phyloP scores from a whole-genome alignment of 2,888 invertebrate genomes.

The Eumerus sabulonum region DNA sequence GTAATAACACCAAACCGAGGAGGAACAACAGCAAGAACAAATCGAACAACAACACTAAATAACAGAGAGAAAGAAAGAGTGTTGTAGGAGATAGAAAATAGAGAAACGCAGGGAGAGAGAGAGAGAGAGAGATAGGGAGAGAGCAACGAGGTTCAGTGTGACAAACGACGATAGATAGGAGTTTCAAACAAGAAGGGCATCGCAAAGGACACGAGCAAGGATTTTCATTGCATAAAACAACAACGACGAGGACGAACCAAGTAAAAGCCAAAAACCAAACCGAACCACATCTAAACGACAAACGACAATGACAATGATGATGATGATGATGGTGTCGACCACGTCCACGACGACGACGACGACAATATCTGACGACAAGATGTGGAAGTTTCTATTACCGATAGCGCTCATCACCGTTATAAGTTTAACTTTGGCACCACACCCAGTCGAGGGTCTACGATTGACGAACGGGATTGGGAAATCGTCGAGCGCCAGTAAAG shows the following conservation, averaged over 20 bases:
- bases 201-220: constrained; percentile 27
- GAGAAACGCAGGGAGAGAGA: too few relatives aligned
- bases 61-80: background rate
- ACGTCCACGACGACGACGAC: constrained; percentile 25
- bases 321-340: constrained; percentile 23
- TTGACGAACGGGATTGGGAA: constrained; percentile 74
- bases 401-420: constrained; percentile 48
- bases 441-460: constrained; percentile 60
- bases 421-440: constrained; percentile 44
- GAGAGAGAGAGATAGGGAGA: too few relatives aligned
- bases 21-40: constrained; percentile 30
- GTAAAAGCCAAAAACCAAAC: too few relatives aligned
- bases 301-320: background rate
- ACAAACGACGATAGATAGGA: constrained; percentile 31
- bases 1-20: constrained; percentile 43
- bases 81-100: too few relatives aligned
- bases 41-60: constrained; percentile 19
- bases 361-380: constrained; percentile 42
- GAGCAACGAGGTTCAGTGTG: constrained; percentile 27
- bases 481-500: constrained; percentile 74
- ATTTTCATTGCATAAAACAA: constrained; percentile 13
- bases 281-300: too few relatives aligned
- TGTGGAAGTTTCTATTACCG: constrained; percentile 59
- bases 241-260: background rate
- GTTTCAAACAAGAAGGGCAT: constrained; percentile 11